These are phyloP conservation scores for Dynastes tityus DNA, from an alignment of 2,888 invertebrate species.

Conservation along the genomic window DNA sequence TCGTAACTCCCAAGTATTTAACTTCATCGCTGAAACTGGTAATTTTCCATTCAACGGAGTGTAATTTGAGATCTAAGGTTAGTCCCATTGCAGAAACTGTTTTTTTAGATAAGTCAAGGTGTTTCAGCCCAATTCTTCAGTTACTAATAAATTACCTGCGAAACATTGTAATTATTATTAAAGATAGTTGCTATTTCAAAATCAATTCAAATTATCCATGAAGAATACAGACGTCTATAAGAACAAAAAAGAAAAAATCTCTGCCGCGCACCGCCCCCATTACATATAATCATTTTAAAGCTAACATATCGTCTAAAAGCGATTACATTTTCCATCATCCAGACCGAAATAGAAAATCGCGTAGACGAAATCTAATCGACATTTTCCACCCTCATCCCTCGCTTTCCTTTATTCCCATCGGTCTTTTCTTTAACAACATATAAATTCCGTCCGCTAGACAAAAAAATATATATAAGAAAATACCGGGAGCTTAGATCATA, in stretches of 20 bases:
- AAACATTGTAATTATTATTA: too few species aligned
- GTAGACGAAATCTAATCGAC: slow-evolving; percentile 38
- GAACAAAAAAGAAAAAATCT: background rate
- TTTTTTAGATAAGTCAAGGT: too few species aligned
- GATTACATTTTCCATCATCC: slow-evolving; percentile 35
- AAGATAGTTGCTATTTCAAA: too few species aligned
- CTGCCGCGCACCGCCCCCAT: background rate
- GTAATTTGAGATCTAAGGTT: too few species aligned
- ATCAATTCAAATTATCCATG: too few species aligned
- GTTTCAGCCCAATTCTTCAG: too few species aligned
- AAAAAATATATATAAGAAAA: slow-evolving; percentile 46
- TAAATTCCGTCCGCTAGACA: slow-evolving; percentile 37
- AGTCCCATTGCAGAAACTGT: too few species aligned
- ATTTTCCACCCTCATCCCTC: slow-evolving; percentile 21
- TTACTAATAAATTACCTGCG: too few species aligned
- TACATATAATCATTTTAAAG: slow-evolving; percentile 16
- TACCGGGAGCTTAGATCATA: slow-evolving; percentile 47
- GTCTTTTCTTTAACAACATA: slow-evolving; percentile 39
- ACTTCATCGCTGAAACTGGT: too few species aligned
- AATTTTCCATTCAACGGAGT: too few species aligned
- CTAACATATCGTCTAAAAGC: slow-evolving; percentile 6
- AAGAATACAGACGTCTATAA: too few species aligned
- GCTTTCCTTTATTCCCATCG: slow-evolving; percentile 29
- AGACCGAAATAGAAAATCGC: slow-evolving; percentile 36
- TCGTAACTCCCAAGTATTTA: too few species aligned